phyloP scores from a whole-genome alignment of 2,113 vertebrate species.

The Xenopus tropicalis region UCB_Xtro_10.0 CM004446.2:91424001-91424500 shows the following conservation, averaged over 20 bases:
- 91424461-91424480: no score
- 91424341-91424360: no score
- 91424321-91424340: no score
- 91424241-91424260: not conserved
- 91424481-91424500: no score
- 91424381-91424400: no score
- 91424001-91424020: no score
- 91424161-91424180: constrained; percentile 23
- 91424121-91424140: constrained; percentile 7
- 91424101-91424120: constrained; percentile 15
- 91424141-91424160: constrained; percentile 3
- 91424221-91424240: constrained; percentile 9
- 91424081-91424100: not conserved
- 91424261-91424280: not conserved
- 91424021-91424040: no score
- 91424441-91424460: no score
- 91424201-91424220: constrained; percentile 24
- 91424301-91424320: not conserved
- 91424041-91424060: not conserved
- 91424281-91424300: not conserved
- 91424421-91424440: no score
- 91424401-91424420: no score
- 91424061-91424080: not conserved
- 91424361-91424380: no score
- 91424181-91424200: constrained; percentile 22